Evolutionary conservation across 2,888 invertebrate species (phyloP).

Genomic region (Penaeus monodon): DNA sequence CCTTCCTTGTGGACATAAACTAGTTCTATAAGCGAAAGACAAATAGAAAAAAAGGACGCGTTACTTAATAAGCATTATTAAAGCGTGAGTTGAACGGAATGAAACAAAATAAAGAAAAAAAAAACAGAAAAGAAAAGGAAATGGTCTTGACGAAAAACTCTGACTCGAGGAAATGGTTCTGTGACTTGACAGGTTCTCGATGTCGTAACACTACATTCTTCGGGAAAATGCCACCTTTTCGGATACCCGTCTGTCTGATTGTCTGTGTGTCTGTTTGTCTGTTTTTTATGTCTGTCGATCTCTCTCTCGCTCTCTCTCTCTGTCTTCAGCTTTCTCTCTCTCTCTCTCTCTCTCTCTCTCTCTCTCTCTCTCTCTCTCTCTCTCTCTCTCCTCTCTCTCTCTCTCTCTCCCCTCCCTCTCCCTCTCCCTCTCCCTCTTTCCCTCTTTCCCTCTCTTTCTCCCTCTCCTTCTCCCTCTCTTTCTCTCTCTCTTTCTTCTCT

Average conservation of each 20-base stretch:
- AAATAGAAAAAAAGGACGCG: too few species aligned
- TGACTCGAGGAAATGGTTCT: too few species aligned
- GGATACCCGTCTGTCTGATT: neutral
- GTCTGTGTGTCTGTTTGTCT: neutral
- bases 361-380: neutral
- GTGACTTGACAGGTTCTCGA: too few species aligned
- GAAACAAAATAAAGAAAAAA: too few species aligned
- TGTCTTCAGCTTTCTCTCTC: neutral
- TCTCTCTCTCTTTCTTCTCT: neutral
- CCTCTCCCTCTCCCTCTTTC: neutral
- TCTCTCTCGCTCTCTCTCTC: neutral
- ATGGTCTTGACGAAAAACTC: too few species aligned
- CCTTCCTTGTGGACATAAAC: too few species aligned
- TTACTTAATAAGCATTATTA: too few species aligned
- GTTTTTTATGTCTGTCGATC: neutral
- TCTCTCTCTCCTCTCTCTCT: neutral
- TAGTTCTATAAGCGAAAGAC: too few species aligned
- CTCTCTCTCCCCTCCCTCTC: neutral
- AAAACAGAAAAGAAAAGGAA: too few species aligned
- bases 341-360: neutral
- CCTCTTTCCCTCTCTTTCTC: neutral
- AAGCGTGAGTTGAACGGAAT: too few species aligned
- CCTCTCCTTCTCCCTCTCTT: neutral
- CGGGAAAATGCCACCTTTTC: too few species aligned
- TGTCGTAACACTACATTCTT: too few species aligned